Conservation (phyloP, 2,797 vertebrate species). For the Argya squamiceps region DNA sequence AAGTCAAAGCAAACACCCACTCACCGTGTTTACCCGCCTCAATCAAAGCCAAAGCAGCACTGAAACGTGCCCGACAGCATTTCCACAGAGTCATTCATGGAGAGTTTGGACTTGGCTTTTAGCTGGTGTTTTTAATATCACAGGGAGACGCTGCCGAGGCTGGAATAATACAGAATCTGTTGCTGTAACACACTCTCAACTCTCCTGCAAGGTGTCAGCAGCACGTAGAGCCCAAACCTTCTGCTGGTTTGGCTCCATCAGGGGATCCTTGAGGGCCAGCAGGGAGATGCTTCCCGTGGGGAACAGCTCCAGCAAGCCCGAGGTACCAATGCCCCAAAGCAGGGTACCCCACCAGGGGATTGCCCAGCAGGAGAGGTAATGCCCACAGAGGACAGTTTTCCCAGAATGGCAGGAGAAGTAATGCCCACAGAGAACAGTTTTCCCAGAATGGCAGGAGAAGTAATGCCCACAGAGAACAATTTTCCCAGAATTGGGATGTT, state of each 20-base stretch:
- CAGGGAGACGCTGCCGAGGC: background rate
- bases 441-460: accelerated
- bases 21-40: background rate
- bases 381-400: background rate
- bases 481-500: background rate
- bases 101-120: background rate
- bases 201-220: slow-evolving; percentile 29
- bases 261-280: background rate
- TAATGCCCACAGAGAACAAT: background rate
- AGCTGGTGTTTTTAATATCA: background rate
- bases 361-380: accelerated
- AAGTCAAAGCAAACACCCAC: slow-evolving; percentile 52
- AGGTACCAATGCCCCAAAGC: background rate
- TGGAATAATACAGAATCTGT: slow-evolving; percentile 20
- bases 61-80: background rate
- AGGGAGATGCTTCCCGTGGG: background rate
- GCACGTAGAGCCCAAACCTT: slow-evolving; percentile 33
- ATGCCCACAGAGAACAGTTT: background rate
- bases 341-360: accelerated
- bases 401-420: accelerated
- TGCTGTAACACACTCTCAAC: background rate
- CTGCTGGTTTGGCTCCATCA: background rate
- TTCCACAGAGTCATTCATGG: slow-evolving; percentile 27
- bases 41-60: slow-evolving; percentile 31
- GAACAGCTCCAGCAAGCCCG: background rate